Evolutionary conservation across 2,888 invertebrate species (phyloP), one percentile per base, ranked within the genome.

Genomic region (Drosophila demipolita): DNA sequence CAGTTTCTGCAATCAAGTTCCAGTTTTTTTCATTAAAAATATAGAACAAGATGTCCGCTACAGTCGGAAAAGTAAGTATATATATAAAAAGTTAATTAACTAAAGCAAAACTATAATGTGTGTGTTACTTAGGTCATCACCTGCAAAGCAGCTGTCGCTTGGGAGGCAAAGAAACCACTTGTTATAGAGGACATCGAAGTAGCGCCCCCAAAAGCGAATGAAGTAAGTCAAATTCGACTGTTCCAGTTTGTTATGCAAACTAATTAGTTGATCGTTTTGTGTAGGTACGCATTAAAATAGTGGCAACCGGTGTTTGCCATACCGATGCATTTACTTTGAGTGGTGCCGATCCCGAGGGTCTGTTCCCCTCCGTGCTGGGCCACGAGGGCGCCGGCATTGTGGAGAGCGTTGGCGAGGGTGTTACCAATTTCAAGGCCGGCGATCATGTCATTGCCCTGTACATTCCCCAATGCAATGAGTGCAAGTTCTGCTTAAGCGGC

Each of bases 381-480:
- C 99, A 99, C 91, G 99, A 99, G 94, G 99, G 99, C 40, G 96
- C 96, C 65, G 99, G 99, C 42, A 95, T 99, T 85, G 99, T 99
- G n/a, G 99, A 99, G 93, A 98, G 98, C 93, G 95, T 99, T 57
- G 99, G 99, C 0, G 96, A 97, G 90, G 98, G 97, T 23, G 99
- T 99, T 0, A 97, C 96, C 0, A 95, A 95, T 58, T 96, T 99
- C 45, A 95, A 97, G 90, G 94, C 96, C 42, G 99, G 99, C 92
- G 99, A 99, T 93, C 98, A 98, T 93, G 99, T 99, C n/a, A 95
- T 99, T 75, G 99, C 99, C 0, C 93, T 99, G 33, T 99, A 99
- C 91, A 96, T 98, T 70, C 99, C 99, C 0, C 99, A 99, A 93
- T 99, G 99, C 93, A 95, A 96, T 35, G 96, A 98, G 26, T 99